These are phyloP conservation scores for Aphelinus certus DNA, from an alignment of 1,140 invertebrate genomes.

Conservation along the genomic window DNA sequence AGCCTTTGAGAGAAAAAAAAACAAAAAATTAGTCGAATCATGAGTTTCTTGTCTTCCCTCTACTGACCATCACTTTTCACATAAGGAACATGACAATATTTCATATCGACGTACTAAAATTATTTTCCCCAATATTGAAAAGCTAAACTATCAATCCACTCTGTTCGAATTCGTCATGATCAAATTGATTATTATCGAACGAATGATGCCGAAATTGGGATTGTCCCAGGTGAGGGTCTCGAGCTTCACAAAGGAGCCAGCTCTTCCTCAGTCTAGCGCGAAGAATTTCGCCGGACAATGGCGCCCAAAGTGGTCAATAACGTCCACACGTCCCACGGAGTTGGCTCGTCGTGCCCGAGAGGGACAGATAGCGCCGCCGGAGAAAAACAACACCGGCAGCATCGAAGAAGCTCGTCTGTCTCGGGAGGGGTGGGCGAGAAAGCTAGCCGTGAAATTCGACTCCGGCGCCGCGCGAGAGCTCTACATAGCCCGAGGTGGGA, in stretches of 20 bases:
- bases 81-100: too few relatives aligned
- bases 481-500: slow-evolving; percentile 39
- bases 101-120: too few relatives aligned
- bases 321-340: neutral
- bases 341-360: neutral
- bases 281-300: slow-evolving; percentile 23
- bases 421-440: neutral
- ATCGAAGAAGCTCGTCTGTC: too few relatives aligned
- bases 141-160: too few relatives aligned
- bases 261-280: neutral
- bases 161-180: too few relatives aligned
- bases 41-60: too few relatives aligned
- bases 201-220: neutral
- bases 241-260: neutral
- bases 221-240: neutral
- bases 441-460: slow-evolving; percentile 37
- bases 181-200: too few relatives aligned
- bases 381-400: too few relatives aligned
- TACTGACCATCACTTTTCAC: too few relatives aligned
- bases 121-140: too few relatives aligned
- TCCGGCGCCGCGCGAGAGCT: slow-evolving; percentile 40
- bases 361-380: neutral
- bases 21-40: too few relatives aligned
- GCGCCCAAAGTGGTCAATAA: slow-evolving; percentile 19
- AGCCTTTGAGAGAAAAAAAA: too few relatives aligned